Evolutionary conservation across 2,888 invertebrate genomes (phyloP).

Genomic region (Diloba caeruleocephala): DNA sequence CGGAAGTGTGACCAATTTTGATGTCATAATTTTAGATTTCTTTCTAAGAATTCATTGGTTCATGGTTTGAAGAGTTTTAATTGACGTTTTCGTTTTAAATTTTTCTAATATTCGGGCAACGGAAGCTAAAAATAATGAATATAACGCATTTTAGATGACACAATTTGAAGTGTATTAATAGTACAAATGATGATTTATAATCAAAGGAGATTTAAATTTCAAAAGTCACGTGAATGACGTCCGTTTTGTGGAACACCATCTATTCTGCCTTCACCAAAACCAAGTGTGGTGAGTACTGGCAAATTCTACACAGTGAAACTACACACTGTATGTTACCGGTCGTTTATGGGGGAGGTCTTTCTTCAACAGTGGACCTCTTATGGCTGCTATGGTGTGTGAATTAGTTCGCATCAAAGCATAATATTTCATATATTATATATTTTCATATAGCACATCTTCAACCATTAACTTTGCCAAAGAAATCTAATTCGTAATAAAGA

Average conservation of each 20-base stretch:
- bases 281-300: no score
- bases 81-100: conserved; percentile 34
- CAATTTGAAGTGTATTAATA: background rate
- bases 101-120: conserved; percentile 16
- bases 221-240: background rate
- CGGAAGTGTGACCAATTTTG: conserved; percentile 65
- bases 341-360: no score
- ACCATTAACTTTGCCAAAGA: conserved; percentile 1
- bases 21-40: conserved; percentile 64
- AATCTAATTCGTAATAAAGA: conserved; percentile 21
- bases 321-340: no score
- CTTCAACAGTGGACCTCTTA: no score
- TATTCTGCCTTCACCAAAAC: no score
- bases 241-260: no score
- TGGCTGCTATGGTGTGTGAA: no score
- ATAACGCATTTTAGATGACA: background rate
- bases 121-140: conserved; percentile 8
- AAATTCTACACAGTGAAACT: no score
- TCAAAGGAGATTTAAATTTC: background rate
- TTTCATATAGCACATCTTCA: conserved; percentile 6
- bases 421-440: background rate
- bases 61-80: conserved; percentile 41
- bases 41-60: conserved; percentile 35
- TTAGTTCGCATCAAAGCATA: no score
- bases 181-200: background rate